Percentiles rank a stretch among this genome's conserved stretches.
phyloP scores from a whole-genome alignment of 2,888 invertebrate species.

The Diabrotica balteata region DNA sequence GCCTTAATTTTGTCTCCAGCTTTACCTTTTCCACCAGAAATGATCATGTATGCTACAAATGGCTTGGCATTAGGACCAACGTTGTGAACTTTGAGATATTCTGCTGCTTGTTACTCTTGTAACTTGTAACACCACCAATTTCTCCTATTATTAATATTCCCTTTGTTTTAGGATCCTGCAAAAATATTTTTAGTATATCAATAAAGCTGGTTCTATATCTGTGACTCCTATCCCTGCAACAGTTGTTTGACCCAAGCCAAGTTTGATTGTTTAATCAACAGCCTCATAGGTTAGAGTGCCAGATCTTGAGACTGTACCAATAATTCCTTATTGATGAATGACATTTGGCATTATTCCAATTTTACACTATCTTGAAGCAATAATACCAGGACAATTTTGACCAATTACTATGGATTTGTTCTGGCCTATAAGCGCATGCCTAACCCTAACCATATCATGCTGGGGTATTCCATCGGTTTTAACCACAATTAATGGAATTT shows the following conservation, averaged over 20 bases:
- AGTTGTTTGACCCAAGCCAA: conserved; percentile 89
- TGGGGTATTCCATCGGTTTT: conserved; percentile 63
- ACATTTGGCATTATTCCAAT: conserved; percentile 82
- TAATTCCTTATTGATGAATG: conserved; percentile 68
- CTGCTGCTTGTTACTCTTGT: conserved; percentile 95
- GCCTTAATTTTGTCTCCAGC: conserved; percentile 45
- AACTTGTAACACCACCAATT: conserved; percentile 89
- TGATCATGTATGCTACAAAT: conserved; percentile 97
- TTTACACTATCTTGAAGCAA: conserved; percentile 78
- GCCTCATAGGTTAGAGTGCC: conserved; percentile 78
- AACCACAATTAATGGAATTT: conserved; percentile 78
- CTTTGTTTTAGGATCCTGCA: conserved; percentile 88
- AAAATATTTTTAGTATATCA: conserved; percentile 87
- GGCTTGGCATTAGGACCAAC: conserved; percentile 87
- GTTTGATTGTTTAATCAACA: conserved; percentile 74
- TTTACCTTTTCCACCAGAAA: conserved; percentile 86
- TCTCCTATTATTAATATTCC: conserved; percentile 88
- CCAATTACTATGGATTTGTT: conserved; percentile 78
- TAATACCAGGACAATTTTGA: conserved; percentile 84
- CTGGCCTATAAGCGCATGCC: conserved; percentile 68
- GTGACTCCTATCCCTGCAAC: conserved; percentile 77
- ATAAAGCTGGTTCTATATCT: conserved; percentile 79
- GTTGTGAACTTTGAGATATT: conserved; percentile 80
- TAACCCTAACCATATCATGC: conserved; percentile 84
- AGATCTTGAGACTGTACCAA: conserved; percentile 71